Percentiles rank a stretch among this genome's conserved stretches.
phyloP scores from a whole-genome alignment of 2,888 invertebrate genomes.

The Argynnis bischoffii region DNA sequence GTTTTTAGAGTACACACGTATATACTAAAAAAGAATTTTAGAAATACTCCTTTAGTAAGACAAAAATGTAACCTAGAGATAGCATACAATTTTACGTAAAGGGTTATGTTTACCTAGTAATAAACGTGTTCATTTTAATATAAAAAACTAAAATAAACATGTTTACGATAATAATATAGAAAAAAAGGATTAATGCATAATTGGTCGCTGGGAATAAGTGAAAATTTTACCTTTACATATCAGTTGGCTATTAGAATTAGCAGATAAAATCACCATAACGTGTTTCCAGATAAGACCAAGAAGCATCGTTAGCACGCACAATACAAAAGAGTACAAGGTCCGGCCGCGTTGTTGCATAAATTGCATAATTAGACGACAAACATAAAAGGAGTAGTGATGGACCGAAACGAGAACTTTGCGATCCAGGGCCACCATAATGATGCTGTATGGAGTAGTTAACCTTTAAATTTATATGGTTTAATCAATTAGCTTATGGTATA shows the following conservation, averaged over 20 bases:
- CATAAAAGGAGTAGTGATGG: constrained; percentile 67
- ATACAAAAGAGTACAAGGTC: constrained; percentile 78
- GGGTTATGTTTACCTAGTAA: too few species aligned
- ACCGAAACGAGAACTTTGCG: constrained; percentile 39
- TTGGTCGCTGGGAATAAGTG: background rate
- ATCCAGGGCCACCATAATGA: constrained; percentile 10
- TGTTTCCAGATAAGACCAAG: constrained; percentile 39
- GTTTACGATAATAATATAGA: too few species aligned
- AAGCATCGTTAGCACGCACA: constrained; percentile 58
- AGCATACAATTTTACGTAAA: too few species aligned
- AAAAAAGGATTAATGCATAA: too few species aligned
- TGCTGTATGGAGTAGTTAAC: constrained; percentile 1
- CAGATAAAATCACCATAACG: constrained; percentile 52
- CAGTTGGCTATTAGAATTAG: constrained; percentile 22
- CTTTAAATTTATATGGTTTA: constrained; percentile 5
- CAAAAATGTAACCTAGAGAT: too few species aligned
- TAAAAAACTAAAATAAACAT: too few species aligned
- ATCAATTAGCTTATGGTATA: constrained; percentile 10
- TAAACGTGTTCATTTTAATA: too few species aligned
- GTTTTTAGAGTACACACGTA: too few species aligned
- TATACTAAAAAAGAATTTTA: too few species aligned
- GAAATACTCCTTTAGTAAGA: too few species aligned
- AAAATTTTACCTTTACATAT: background rate
- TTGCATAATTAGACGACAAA: constrained; percentile 66
- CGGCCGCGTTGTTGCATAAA: constrained; percentile 51